Percentiles rank a stretch among this genome's conserved stretches.
phyloP scores from a whole-genome alignment of 2,797 vertebrate species.

The Gouania willdenowi region DNA sequence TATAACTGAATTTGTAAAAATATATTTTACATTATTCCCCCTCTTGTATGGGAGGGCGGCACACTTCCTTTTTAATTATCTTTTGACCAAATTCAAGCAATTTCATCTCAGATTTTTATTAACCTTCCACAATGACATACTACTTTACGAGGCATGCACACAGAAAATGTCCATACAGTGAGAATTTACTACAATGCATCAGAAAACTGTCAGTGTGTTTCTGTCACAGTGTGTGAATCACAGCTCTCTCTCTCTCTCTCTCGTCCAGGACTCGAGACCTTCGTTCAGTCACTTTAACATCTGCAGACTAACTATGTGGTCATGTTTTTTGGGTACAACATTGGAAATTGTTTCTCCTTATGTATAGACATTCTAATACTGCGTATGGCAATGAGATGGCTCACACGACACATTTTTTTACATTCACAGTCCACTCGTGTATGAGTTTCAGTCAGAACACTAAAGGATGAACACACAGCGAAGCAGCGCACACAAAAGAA shows the following conservation, averaged over 20 bases:
- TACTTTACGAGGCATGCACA: conserved; percentile 94
- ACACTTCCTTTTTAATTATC: no score
- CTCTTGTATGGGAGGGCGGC: no score
- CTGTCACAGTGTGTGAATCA: conserved; percentile 88
- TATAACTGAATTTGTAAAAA: no score
- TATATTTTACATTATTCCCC: no score
- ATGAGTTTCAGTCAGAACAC: conserved; percentile 67
- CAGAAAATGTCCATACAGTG: conserved; percentile 77
- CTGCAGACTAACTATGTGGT: conserved; percentile 67
- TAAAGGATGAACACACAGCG: conserved; percentile 56
- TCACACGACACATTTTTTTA: conserved; percentile 77
- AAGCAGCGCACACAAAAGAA: conserved; percentile 52
- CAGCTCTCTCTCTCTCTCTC: conserved; percentile 64
- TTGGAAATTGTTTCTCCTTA: conserved; percentile 76
- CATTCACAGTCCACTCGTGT: conserved; percentile 77
- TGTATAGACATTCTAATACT: conserved; percentile 88
- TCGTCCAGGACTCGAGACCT: conserved; percentile 74
- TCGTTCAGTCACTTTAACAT: conserved; percentile 66
- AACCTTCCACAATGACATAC: conserved; percentile 82
- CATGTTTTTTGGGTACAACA: conserved; percentile 67
- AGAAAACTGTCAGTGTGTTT: conserved; percentile 76
- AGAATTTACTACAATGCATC: conserved; percentile 70
- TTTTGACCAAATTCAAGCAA: conserved; percentile 50
- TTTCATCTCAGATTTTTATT: conserved; percentile 86
- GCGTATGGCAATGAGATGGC: conserved; percentile 75